These are phyloP conservation scores for Tauraco erythrolophus DNA, from an alignment of 2,113 vertebrate species.

Conservation along the genomic window DNA sequence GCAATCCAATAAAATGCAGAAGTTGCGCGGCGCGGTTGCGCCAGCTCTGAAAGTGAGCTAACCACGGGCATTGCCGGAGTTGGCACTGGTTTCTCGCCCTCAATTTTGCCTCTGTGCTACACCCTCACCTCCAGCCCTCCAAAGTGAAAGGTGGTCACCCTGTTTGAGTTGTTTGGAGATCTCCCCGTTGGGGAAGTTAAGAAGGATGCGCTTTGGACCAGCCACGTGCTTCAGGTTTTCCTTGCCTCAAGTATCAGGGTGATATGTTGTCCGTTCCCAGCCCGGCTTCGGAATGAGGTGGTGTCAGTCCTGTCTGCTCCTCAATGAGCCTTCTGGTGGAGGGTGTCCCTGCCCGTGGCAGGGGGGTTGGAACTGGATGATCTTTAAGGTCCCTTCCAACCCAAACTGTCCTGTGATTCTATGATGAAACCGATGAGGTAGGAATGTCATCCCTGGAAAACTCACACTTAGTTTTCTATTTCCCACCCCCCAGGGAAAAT, in stretches of 20 bases:
- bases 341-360: too few species aligned
- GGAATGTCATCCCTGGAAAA: neutral
- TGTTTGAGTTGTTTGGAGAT: neutral
- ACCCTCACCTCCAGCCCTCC: neutral
- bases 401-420: too few species aligned
- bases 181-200: rapidly evolving
- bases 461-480: rapidly evolving
- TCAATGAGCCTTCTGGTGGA: rapidly evolving
- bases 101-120: neutral
- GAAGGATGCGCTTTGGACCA: neutral
- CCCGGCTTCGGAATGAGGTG: neutral
- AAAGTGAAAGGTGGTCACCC: neutral
- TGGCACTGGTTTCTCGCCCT: neutral
- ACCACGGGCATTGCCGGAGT: rapidly evolving
- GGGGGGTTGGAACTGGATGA: too few species aligned
- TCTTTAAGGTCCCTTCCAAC: too few species aligned
- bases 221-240: rapidly evolving
- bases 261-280: rapidly evolving
- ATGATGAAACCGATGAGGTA: too few species aligned
- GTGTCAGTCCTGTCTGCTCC: rapidly evolving
- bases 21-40: rapidly evolving
- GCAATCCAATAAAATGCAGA: neutral
- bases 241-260: rapidly evolving
- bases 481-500: constrained; percentile 86
- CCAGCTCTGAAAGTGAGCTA: rapidly evolving